A percentile compares a stretch with the other conserved stretches of the same genome.
Evolutionary conservation across 30 jellyfish, hydroid and myxozoan genomes (phyloP).

Genomic region (Turritopsis dohrnii): DNA sequence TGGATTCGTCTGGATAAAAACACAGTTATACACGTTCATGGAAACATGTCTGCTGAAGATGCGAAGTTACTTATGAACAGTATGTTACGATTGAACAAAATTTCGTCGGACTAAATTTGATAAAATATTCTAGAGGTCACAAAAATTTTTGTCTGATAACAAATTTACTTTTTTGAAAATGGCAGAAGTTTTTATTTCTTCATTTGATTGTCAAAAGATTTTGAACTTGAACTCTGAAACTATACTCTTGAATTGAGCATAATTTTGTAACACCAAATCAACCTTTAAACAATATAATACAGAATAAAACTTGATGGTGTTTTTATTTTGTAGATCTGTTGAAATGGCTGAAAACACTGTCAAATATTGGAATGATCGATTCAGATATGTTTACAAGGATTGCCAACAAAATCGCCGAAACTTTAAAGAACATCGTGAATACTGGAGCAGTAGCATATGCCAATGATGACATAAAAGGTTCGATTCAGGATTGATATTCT

Average conservation of each 20-base stretch:
- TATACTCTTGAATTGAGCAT: too few species aligned
- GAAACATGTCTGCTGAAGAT: constrained; percentile 3
- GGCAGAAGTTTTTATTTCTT: too few species aligned
- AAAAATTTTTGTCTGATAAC: too few species aligned
- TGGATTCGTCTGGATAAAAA: not conserved
- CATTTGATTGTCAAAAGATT: too few species aligned
- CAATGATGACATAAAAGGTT: not conserved
- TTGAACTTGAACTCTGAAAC: too few species aligned
- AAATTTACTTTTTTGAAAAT: too few species aligned
- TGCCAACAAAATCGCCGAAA: not conserved
- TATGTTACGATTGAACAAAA: not conserved
- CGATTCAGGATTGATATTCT: not conserved
- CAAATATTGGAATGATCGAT: not conserved
- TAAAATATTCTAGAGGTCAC: too few species aligned
- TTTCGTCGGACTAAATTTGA: too few species aligned
- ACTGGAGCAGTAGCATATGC: not conserved
- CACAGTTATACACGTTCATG: not conserved
- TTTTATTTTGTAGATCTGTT: not conserved
- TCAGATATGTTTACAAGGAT: not conserved
- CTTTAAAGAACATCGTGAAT: not conserved
- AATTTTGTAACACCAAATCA: too few species aligned
- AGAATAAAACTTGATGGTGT: too few species aligned
- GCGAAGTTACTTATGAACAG: not conserved
- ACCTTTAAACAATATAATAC: too few species aligned
- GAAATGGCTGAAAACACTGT: not conserved